These are phyloP conservation scores for Campoletis raptor DNA, from an alignment of 2,888 invertebrate genomes.

Conservation along the genomic window DNA sequence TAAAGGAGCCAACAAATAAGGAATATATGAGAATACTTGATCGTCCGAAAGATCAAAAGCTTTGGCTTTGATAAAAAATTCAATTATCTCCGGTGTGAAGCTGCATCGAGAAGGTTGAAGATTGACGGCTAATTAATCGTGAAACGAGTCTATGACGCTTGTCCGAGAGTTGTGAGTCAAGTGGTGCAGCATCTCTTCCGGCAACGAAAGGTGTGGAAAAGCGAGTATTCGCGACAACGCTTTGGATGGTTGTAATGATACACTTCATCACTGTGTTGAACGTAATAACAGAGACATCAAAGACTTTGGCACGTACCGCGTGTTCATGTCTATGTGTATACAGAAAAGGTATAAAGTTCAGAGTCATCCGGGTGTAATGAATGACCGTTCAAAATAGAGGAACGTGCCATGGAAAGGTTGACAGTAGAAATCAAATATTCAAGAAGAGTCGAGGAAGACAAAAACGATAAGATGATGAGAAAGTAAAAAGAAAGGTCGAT, in stretches of 20 bases:
- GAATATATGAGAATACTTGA: conserved; percentile 38
- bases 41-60: conserved; percentile 52
- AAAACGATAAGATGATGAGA: conserved; percentile 46
- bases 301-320: conserved; percentile 43
- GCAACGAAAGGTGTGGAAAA: neutral
- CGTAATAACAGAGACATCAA: conserved; percentile 69
- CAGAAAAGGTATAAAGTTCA: neutral
- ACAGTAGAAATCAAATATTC: conserved; percentile 40
- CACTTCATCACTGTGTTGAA: conserved; percentile 67
- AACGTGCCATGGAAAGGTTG: conserved; percentile 28
- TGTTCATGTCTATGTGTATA: conserved; percentile 50
- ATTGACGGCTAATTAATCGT: conserved; percentile 69
- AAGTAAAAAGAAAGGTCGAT: conserved; percentile 47
- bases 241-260: conserved; percentile 4
- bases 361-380: neutral
- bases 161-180: conserved; percentile 20
- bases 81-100: conserved; percentile 24
- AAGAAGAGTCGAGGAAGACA: conserved; percentile 34
- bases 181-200: neutral
- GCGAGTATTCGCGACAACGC: conserved; percentile 75
- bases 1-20: conserved; percentile 51
- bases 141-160: conserved; percentile 57
- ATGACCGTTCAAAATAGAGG: conserved; percentile 38
- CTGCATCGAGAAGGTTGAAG: conserved; percentile 12
- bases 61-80: conserved; percentile 38